A percentile compares a stretch with the other conserved stretches of the same genome.
These are phyloP conservation scores for Trissolcus brochymenae DNA, from an alignment of 2,888 invertebrate genomes.

Conservation along the genomic window DNA sequence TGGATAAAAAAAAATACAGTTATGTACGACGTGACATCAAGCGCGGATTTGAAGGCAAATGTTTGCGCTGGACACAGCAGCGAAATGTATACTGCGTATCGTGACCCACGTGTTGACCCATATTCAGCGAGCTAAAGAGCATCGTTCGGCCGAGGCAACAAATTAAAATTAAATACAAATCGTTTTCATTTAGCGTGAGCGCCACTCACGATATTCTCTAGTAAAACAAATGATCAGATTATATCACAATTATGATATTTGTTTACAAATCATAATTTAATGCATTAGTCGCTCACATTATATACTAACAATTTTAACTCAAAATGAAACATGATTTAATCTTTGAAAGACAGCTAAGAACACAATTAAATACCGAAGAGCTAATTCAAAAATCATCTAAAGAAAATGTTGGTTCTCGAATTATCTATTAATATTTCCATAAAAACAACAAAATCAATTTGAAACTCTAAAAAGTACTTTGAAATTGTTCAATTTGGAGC, in stretches of 20 bases:
- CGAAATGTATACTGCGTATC: slow-evolving; percentile 1
- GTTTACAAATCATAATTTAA: not conserved
- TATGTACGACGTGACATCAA: not conserved
- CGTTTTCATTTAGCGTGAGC: not conserved
- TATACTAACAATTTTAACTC: no score
- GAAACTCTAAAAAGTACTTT: no score
- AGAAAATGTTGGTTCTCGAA: no score
- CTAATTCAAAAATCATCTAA: no score
- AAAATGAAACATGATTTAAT: no score
- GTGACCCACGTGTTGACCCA: slow-evolving; percentile 6
- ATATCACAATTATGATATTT: not conserved
- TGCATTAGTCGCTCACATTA: not conserved
- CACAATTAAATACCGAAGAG: no score
- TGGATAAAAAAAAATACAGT: no score
- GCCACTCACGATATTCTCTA: not conserved
- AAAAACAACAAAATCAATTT: no score
- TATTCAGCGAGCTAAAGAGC: not conserved
- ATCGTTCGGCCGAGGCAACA: not conserved
- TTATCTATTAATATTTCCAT: no score
- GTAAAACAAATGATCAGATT: not conserved
- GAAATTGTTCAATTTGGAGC: no score
- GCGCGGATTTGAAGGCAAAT: not conserved
- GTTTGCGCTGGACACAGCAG: not conserved
- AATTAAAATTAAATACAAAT: not conserved
- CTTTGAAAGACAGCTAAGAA: no score